Percentiles rank a stretch among this genome's conserved stretches.
These are phyloP conservation scores for Hoplostethus mediterraneus DNA, from an alignment of 2,797 vertebrate species.

Conservation along the genomic window DNA sequence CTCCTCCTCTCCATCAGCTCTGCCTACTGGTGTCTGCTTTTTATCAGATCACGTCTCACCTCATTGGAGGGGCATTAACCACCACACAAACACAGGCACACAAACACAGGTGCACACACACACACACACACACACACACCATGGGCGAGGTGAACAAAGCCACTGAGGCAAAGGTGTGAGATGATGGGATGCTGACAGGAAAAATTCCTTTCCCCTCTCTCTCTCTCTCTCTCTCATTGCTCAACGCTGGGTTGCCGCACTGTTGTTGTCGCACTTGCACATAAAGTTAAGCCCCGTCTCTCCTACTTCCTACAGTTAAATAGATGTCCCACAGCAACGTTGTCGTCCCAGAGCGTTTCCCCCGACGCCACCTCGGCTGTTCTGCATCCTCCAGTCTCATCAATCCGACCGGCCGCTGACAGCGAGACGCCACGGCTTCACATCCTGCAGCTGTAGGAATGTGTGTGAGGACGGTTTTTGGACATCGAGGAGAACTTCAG, in stretches of 20 bases:
- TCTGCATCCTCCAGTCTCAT: constrained; percentile 13
- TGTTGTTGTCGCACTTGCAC: background rate
- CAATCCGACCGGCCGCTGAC: background rate
- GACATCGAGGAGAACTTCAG: constrained; percentile 15
- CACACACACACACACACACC: constrained; percentile 1
- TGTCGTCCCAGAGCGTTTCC: too few species aligned
- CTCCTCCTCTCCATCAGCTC: constrained; percentile 1
- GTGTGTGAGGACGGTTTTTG: constrained; percentile 41
- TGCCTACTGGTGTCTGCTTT: constrained; percentile 50
- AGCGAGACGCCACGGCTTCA: constrained; percentile 6
- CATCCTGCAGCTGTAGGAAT: constrained; percentile 50
- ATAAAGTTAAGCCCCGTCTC: background rate
- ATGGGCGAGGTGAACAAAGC: background rate
- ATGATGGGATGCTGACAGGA: constrained; percentile 7
- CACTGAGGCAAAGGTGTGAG: constrained; percentile 14
- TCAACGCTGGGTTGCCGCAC: background rate
- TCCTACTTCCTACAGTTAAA: background rate
- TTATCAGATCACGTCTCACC: constrained; percentile 54
- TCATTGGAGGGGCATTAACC: constrained; percentile 37
- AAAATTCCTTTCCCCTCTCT: background rate
- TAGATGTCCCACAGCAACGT: too few species aligned
- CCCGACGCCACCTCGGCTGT: too few species aligned
- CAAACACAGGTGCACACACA: constrained; percentile 2
- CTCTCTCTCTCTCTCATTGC: background rate
- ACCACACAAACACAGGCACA: constrained; percentile 17